These are phyloP conservation scores for Drosophila pseudotalamancana DNA, from an alignment of 2,888 invertebrate species.

Conservation along the genomic window DNA sequence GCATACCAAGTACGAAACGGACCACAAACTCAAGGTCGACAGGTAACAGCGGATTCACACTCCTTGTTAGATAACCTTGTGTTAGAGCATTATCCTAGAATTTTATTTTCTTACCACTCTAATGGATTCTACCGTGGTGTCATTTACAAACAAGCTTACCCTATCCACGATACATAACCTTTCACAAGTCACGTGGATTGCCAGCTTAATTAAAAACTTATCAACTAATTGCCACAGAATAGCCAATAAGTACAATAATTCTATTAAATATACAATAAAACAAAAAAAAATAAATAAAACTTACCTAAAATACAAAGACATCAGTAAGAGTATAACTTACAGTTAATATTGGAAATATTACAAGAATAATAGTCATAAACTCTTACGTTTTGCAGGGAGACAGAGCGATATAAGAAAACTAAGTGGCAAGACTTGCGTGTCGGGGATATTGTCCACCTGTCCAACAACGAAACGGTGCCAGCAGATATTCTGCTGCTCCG, in stretches of 20 bases:
- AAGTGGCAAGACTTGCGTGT: conserved; percentile 96
- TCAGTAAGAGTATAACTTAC: too few relatives aligned
- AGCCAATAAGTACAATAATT: not conserved
- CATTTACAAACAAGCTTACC: conserved; percentile 24
- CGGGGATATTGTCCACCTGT: conserved; percentile 97
- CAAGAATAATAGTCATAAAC: not conserved
- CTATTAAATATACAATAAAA: too few relatives aligned
- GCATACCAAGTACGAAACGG: conserved; percentile 25
- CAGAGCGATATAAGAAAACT: conserved; percentile 92
- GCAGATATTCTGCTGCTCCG: conserved; percentile 96
- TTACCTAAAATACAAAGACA: too few relatives aligned
- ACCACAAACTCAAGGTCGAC: conserved; percentile 28
- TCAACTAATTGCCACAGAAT: conserved; percentile 5
- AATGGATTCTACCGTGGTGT: conserved; percentile 43
- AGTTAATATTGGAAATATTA: not conserved
- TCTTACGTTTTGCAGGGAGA: conserved; percentile 86
- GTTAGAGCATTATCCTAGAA: conserved; percentile 52
- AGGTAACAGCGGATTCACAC: conserved; percentile 11
- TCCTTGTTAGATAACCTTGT: conserved; percentile 8
- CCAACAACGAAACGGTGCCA: conserved; percentile 98
- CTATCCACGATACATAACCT: conserved; percentile 6
- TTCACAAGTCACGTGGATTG: conserved; percentile 36
- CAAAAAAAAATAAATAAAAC: not conserved
- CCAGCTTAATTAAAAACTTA: conserved; percentile 35
- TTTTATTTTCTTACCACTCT: conserved; percentile 46